phyloP scores from a whole-genome alignment of 2,113 vertebrate genomes.

The Okapia johnstoni region DNA sequence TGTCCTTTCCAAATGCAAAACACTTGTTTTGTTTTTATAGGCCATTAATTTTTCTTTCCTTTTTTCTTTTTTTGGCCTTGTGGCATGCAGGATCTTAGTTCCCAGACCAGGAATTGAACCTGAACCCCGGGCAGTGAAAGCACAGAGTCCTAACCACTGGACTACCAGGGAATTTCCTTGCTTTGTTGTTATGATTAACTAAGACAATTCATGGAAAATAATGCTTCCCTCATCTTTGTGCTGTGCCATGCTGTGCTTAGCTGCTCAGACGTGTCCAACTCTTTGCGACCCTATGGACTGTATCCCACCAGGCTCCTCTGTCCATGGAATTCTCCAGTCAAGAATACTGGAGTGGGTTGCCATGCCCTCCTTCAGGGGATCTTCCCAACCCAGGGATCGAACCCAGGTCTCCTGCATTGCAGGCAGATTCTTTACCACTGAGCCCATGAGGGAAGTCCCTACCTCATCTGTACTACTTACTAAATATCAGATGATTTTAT shows the following conservation, averaged over 20 bases:
- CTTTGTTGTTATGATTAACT: neutral
- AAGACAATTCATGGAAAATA: neutral
- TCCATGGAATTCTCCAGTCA: neutral
- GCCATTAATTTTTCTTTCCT: neutral
- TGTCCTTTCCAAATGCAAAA: neutral
- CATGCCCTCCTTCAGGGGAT: neutral
- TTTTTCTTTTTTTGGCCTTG: neutral
- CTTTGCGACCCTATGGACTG: neutral
- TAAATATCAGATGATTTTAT: neutral
- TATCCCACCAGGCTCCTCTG: neutral
- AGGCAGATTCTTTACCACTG: neutral
- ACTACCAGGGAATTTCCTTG: accelerated
- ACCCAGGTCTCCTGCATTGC: neutral
- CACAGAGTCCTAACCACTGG: neutral
- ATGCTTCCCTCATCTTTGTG: neutral
- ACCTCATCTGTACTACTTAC: neutral
- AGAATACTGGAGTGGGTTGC: neutral
- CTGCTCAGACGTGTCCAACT: neutral
- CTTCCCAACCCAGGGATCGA: neutral
- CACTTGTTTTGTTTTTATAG: neutral
- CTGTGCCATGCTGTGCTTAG: neutral
- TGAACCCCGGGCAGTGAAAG: neutral
- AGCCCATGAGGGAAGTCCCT: neutral
- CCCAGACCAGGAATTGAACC: neutral
- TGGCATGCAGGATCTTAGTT: neutral